A percentile compares a stretch with the other conserved stretches of the same genome.
Evolutionary conservation across 2,888 invertebrate species (phyloP).

Genomic region (Chorisops tibialis): DNA sequence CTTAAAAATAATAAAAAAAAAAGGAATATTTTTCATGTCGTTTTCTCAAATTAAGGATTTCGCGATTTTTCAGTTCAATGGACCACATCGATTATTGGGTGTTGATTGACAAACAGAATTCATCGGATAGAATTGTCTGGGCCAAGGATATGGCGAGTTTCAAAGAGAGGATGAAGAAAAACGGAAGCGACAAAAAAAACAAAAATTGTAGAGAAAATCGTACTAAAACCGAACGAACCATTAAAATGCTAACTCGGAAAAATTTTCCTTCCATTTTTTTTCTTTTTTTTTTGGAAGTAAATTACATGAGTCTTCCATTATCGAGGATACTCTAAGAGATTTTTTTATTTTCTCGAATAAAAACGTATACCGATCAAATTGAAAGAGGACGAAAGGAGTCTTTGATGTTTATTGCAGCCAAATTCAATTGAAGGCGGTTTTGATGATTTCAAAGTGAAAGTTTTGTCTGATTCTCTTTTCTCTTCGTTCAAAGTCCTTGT

Average conservation of each 20-base stretch:
- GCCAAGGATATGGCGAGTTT: neutral
- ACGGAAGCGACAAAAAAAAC: too few relatives aligned
- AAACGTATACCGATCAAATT: neutral
- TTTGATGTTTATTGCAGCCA: conserved; percentile 14
- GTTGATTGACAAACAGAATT: conserved; percentile 13
- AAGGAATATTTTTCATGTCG: conserved; percentile 1
- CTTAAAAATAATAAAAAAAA: neutral
- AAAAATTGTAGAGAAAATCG: neutral
- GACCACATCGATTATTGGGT: conserved; percentile 11
- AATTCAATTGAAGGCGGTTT: conserved; percentile 13
- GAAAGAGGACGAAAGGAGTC: conserved; percentile 5
- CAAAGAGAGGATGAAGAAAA: neutral
- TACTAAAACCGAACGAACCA: conserved; percentile 11
- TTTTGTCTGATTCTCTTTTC: neutral
- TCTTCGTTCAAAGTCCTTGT: neutral
- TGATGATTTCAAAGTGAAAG: neutral
- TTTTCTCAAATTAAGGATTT: neutral
- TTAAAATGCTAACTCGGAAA: conserved; percentile 12
- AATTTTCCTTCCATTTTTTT: conserved; percentile 13
- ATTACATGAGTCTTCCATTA: conserved; percentile 23
- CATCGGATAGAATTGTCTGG: neutral
- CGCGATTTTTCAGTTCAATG: conserved; percentile 5
- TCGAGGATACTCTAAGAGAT: neutral
- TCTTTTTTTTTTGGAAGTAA: conserved; percentile 13
- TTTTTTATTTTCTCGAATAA: neutral